Evolutionary conservation across 2,888 invertebrate species (phyloP), one percentile per base, ranked within the genome.

Genomic region (Myathropa florea): DNA sequence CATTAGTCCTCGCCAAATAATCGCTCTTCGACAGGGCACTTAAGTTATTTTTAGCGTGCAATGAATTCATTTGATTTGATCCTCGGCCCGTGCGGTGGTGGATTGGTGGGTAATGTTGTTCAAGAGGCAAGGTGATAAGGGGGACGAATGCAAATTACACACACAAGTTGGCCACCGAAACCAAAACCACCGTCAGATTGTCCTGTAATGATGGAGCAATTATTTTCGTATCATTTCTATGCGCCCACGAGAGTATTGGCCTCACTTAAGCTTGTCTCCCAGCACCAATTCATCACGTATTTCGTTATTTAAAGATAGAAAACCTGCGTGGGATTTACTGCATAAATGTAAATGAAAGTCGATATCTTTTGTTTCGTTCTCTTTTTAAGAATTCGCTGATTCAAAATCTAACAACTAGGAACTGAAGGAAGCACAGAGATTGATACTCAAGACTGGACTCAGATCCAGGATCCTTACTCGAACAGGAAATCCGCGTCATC

Each of bases 11-110:
- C 39, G 57, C 68, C 57, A 75, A 80, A 75, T 81, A 68, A 81
- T 75, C 68, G 75, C 63, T 68, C 68, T 68, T 68, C 68, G 68
- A 68, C 61, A 57, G 81, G 55, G 30, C 39, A 81, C 63, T 75
- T 75, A 75, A 81, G 68, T 57, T 75, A 81, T 63, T 64, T 81
- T 68, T 81, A 59, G 81, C 81, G 53, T 81, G 81, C 75, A 57
- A 28, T 81, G 64, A 14, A 46, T 75, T 75, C 57, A 65, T 75
- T 75, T 73, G 53, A 65, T 79, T 63, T 26, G 61, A 18, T 60
- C 63, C 46, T n/a, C 46, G 46, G 46, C 46, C 46, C 7, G 18
- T 18, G 46, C 18, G 46, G n/a, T 3, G 46, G 18, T n/a, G 2
- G 18, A 46, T 18, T 18, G 18, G 18, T 46, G n/a, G 46, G 46